Evolutionary conservation across 2,888 invertebrate species (phyloP), one percentile per base, ranked within the genome.

Genomic region (Germaria angustata): DNA sequence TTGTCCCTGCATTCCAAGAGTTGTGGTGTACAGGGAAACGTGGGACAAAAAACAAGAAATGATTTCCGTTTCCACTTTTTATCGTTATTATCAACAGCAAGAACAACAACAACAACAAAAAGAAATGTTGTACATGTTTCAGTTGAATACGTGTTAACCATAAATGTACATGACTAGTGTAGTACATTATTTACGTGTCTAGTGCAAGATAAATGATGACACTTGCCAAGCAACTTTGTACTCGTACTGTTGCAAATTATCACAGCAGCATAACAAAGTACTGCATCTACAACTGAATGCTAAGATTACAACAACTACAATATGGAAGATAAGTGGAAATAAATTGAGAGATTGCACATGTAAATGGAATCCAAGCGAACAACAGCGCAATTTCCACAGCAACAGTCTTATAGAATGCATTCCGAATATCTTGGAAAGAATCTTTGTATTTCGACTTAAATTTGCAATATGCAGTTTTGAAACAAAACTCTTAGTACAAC

Each of bases 141-240:
- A 34, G 24, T 53, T 39, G 17, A 44, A 53, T 61, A 68, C 72
- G 20, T 79, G 55, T 41, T n/a, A 41, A 32, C 51, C 49, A 59
- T 51, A 36, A 53, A 72, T 39, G 49, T 61, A 24, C 59, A 39
- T 36, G 11, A 53, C 20, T 39, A 24, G 39, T 34, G 51, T 53
- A 49, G 46, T 79, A 17, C 72, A 72, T 72, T 72, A 72, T 72
- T 72, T 68, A 80, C 57, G 79, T 80, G 72, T 66, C 72, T 80
- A 34, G 65, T 72, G 24, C 49, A 80, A 80, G 72, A 80, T 66
- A 80, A 80, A 61, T 73, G 72, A 73, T 66, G 59, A 66, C 72
- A 80, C 65, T 79, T 79, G 65, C 20, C 51, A 49, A 51, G 51
- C 59, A 44, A 72, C 51, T 39, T 59, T 57, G 51, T 41, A 71